Percentiles rank a stretch among this genome's conserved stretches.
These are phyloP conservation scores for Luehdorfia chinensis DNA, from an alignment of 1,140 invertebrate genomes.

Conservation along the genomic window DNA sequence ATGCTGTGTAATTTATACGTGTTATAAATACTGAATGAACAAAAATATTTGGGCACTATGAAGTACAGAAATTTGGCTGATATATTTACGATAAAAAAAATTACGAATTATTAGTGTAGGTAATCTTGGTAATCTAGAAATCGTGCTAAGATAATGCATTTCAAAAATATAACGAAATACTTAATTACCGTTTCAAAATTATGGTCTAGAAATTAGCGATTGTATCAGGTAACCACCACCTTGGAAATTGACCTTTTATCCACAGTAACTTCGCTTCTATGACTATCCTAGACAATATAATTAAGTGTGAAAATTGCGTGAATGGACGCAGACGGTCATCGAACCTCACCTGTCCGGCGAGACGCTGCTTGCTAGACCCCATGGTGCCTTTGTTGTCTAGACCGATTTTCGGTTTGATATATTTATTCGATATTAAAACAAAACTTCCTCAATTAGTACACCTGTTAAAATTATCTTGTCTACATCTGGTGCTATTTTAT, in stretches of 20 bases:
- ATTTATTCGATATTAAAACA: constrained; percentile 13
- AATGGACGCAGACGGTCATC: constrained; percentile 21
- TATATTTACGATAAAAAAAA: too few species aligned
- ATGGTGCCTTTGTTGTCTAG: constrained; percentile 29
- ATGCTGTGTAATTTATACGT: too few species aligned
- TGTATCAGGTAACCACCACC: neutral
- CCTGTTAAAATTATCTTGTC: neutral
- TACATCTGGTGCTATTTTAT: neutral
- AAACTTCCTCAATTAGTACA: constrained; percentile 8
- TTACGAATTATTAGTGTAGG: too few species aligned
- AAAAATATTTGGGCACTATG: too few species aligned
- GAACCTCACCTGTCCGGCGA: constrained; percentile 20
- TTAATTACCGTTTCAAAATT: constrained; percentile 9
- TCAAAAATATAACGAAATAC: neutral
- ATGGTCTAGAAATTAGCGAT: constrained; percentile 9
- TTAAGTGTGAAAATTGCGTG: neutral
- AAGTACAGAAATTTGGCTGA: too few species aligned
- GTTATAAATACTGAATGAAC: too few species aligned
- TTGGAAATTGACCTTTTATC: neutral
- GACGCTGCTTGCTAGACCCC: constrained; percentile 11
- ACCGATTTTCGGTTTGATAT: constrained; percentile 1
- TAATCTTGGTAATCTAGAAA: too few species aligned
- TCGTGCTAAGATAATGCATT: too few species aligned
- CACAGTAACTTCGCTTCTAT: neutral
- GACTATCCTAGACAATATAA: neutral